Evolutionary conservation across 2,797 vertebrate species (phyloP).

Genomic region (Cuculus canorus): DNA sequence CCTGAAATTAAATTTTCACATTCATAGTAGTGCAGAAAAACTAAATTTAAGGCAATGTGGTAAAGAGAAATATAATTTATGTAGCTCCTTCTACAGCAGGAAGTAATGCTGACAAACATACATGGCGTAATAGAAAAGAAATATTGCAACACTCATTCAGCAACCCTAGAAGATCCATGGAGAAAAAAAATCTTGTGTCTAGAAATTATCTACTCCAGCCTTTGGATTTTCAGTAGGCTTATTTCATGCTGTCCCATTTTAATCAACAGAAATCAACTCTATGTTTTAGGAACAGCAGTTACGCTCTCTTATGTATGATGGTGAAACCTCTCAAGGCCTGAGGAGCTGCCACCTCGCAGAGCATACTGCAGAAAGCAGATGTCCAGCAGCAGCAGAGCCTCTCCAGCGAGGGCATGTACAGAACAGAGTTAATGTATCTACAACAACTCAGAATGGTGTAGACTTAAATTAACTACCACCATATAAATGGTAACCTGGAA

Average conservation of each 20-base stretch:
- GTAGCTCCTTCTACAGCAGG: neutral
- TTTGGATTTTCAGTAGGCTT: neutral
- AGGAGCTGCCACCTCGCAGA: neutral
- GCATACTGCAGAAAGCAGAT: neutral
- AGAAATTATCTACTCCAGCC: neutral
- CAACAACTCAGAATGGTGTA: accelerated
- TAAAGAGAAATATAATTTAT: neutral
- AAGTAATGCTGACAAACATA: neutral
- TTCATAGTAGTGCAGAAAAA: neutral
- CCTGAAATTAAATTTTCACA: neutral
- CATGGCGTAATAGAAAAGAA: neutral
- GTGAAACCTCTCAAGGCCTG: neutral
- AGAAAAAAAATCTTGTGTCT: neutral
- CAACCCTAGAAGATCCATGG: neutral
- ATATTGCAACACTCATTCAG: neutral
- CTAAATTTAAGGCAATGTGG: neutral
- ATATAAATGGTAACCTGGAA: neutral
- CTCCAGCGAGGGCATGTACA: neutral
- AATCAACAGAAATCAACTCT: neutral
- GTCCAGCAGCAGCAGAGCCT: neutral
- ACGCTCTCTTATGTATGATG: too few species aligned
- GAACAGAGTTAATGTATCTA: neutral
- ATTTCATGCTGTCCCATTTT: neutral
- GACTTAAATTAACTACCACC: neutral
- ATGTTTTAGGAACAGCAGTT: neutral